Percentiles rank a stretch among this genome's conserved stretches.
Evolutionary conservation across 2,888 invertebrate genomes (phyloP).

Genomic region (Anagyrus pseudococci): DNA sequence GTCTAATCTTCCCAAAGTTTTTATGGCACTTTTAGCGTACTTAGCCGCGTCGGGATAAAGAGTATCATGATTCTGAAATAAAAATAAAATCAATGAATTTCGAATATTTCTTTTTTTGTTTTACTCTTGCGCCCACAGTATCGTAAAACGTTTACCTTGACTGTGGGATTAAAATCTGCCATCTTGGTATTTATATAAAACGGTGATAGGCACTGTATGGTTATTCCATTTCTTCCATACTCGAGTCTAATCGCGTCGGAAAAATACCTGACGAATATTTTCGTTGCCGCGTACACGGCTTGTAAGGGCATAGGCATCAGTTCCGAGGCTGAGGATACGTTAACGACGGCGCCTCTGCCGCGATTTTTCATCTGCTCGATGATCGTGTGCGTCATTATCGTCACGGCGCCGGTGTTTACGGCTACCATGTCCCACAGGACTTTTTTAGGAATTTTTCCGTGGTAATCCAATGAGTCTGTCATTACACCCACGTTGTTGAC

Average conservation of each 20-base stretch:
- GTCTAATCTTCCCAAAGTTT: conserved; percentile 80
- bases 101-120: not conserved
- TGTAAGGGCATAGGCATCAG: conserved; percentile 84
- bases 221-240: conserved; percentile 76
- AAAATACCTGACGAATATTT: conserved; percentile 80
- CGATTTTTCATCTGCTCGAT: conserved; percentile 80
- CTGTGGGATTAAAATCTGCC: conserved; percentile 79
- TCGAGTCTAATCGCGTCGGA: conserved; percentile 83
- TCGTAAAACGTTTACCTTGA: conserved; percentile 64
- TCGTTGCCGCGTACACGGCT: conserved; percentile 89
- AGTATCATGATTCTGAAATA: conserved; percentile 46
- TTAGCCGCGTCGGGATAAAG: conserved; percentile 60
- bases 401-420: conserved; percentile 85
- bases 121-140: no score
- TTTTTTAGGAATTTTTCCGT: conserved; percentile 75
- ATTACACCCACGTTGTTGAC: conserved; percentile 89
- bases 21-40: conserved; percentile 78
- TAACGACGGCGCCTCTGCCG: conserved; percentile 83
- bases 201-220: conserved; percentile 85
- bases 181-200: conserved; percentile 90
- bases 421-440: conserved; percentile 83
- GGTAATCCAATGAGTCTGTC: conserved; percentile 82
- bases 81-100: not conserved
- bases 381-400: conserved; percentile 80
- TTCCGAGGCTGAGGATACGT: conserved; percentile 88